Evolutionary conservation across 1,140 invertebrate species (phyloP).

Genomic region (Zaprionus nigranus): DNA sequence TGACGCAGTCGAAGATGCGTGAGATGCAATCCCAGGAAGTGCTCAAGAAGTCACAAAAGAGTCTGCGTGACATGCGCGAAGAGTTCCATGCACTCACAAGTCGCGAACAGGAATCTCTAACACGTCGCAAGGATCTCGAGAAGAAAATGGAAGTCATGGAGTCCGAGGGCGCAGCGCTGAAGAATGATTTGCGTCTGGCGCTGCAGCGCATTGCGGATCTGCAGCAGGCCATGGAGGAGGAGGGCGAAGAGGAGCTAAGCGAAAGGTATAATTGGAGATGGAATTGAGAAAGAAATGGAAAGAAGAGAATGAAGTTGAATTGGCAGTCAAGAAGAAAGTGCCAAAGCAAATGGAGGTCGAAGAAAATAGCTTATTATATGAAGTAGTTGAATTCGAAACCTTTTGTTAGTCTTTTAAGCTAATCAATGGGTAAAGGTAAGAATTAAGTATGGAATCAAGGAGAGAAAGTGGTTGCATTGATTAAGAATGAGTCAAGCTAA

Average conservation of each 20-base stretch:
- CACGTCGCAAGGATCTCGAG: slow-evolving; percentile 89
- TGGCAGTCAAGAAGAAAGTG: not conserved
- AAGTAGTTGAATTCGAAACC: too few relatives aligned
- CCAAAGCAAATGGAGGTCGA: not conserved
- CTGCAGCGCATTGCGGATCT: slow-evolving; percentile 93
- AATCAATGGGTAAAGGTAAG: too few relatives aligned
- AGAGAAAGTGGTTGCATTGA: not conserved
- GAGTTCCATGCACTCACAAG: slow-evolving; percentile 88
- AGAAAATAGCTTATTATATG: not conserved
- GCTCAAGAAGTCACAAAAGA: slow-evolving; percentile 89
- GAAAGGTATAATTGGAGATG: slow-evolving; percentile 85
- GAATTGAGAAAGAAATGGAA: too few relatives aligned
- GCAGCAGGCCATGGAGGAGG: slow-evolving; percentile 94
- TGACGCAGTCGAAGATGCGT: slow-evolving; percentile 88
- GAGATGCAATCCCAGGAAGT: slow-evolving; percentile 92
- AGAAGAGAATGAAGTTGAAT: not conserved
- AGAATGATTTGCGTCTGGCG: slow-evolving; percentile 91
- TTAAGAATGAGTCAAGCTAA: not conserved
- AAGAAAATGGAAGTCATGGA: slow-evolving; percentile 89
- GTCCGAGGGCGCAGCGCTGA: slow-evolving; percentile 87
- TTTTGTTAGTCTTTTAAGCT: too few relatives aligned
- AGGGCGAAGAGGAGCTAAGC: slow-evolving; percentile 87
- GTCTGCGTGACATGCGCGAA: slow-evolving; percentile 89
- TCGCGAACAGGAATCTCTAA: slow-evolving; percentile 89
- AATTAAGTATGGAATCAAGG: not conserved